Evolutionary conservation across 2,797 vertebrate species (phyloP).

Genomic region (Novumbra hubbsi): DNA sequence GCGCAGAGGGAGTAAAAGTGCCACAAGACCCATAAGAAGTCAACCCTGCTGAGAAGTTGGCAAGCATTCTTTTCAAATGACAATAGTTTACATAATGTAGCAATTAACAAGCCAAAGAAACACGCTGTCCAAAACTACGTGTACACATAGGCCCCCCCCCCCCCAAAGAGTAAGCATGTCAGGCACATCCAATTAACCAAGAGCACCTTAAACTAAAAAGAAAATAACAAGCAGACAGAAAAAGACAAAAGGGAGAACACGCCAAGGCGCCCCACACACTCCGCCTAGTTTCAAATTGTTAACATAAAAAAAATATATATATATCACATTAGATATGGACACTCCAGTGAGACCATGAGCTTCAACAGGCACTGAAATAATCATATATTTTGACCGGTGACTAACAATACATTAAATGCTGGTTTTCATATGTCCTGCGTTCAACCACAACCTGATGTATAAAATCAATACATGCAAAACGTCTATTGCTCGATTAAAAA

Average conservation of each 20-base stretch:
- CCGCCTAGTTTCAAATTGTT: conserved; percentile 74
- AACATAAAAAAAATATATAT: conserved; percentile 57
- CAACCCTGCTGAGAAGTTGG: conserved; percentile 93
- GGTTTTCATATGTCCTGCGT: conserved; percentile 85
- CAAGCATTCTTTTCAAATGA: conserved; percentile 84
- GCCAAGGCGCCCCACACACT: conserved; percentile 86
- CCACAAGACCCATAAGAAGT: conserved; percentile 96
- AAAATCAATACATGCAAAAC: conserved; percentile 73
- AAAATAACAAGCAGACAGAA: conserved; percentile 53
- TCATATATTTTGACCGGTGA: conserved; percentile 77
- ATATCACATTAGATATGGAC: conserved; percentile 93
- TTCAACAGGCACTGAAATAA: conserved; percentile 99
- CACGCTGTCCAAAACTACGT: conserved; percentile 79
- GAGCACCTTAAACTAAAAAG: conserved; percentile 68
- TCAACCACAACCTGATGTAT: conserved; percentile 93
- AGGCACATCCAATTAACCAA: conserved; percentile 80
- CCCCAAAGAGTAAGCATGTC: conserved; percentile 80
- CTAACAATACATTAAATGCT: conserved; percentile 78
- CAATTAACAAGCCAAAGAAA: conserved; percentile 86
- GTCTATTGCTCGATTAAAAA: conserved; percentile 77
- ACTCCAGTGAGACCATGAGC: conserved; percentile 95
- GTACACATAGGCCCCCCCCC: conserved; percentile 76
- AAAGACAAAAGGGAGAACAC: conserved; percentile 79
- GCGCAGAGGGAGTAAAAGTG: conserved; percentile 86
- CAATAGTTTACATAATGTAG: conserved; percentile 88